These are phyloP conservation scores for Meganola albula DNA, from an alignment of 2,888 invertebrate species.

Conservation along the genomic window DNA sequence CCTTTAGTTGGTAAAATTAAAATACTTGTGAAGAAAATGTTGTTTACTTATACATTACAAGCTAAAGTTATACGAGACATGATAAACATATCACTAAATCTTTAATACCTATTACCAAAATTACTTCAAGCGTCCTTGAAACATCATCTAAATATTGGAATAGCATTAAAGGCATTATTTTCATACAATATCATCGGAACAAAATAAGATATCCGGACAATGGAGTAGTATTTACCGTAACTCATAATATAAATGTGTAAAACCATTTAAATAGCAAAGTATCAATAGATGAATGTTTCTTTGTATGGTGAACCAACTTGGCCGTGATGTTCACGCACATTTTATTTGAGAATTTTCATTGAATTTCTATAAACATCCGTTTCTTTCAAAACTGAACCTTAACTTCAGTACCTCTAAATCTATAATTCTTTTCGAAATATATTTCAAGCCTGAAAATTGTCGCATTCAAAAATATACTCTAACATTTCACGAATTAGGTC, in stretches of 20 bases:
- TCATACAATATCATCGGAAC: conserved; percentile 67
- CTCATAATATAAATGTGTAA: conserved; percentile 77
- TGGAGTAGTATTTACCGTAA: conserved; percentile 66
- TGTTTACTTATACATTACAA: too few species aligned
- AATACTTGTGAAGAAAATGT: too few species aligned
- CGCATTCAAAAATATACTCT: conserved; percentile 16
- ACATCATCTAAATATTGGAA: conserved; percentile 65
- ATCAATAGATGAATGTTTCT: conserved; percentile 73
- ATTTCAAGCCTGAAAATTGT: not conserved
- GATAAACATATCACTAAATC: conserved; percentile 25
- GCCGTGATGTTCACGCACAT: conserved; percentile 74
- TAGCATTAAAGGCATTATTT: conserved; percentile 71
- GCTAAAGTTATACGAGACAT: too few species aligned
- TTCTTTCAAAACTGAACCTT: conserved; percentile 24
- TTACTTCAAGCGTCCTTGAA: conserved; percentile 41
- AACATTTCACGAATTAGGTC: not conserved
- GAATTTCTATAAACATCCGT: conserved; percentile 19
- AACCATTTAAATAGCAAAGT: conserved; percentile 74
- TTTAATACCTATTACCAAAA: conserved; percentile 28
- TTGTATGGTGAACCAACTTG: conserved; percentile 76
- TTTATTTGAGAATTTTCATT: conserved; percentile 54
- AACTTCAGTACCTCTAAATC: conserved; percentile 5
- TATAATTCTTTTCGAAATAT: conserved; percentile 11
- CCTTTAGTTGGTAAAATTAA: too few species aligned
- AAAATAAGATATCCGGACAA: conserved; percentile 64